Conservation (phyloP, 1,140 invertebrate genomes). For the Sycophila sp. region DNA sequence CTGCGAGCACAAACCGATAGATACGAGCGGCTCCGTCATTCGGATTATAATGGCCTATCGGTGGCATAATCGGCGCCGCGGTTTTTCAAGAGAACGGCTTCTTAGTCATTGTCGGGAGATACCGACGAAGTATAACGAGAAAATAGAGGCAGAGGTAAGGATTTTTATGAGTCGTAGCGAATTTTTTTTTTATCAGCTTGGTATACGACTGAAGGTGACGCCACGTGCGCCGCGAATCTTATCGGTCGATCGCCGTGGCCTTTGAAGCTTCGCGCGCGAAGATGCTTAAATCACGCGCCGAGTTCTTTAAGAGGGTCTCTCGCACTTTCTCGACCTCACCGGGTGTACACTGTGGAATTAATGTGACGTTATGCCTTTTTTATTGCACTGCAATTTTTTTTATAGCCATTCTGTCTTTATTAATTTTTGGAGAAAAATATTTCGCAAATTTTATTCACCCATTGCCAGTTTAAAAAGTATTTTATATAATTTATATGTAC, state of each 20-base stretch:
- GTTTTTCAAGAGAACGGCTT: neutral
- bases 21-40: conserved; percentile 1
- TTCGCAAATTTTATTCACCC: too few species aligned
- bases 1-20: too few species aligned
- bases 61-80: conserved; percentile 1
- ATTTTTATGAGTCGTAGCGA: neutral
- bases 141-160: neutral
- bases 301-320: too few species aligned
- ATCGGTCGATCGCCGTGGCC: neutral
- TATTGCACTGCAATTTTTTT: too few species aligned
- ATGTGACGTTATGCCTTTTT: too few species aligned
- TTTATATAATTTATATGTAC: too few species aligned
- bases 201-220: neutral
- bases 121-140: neutral
- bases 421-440: too few species aligned
- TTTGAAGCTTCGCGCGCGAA: neutral
- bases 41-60: neutral
- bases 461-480: too few species aligned
- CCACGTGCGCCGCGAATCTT: neutral
- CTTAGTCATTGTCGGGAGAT: conserved; percentile 9
- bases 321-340: too few species aligned
- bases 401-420: too few species aligned
- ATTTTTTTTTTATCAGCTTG: neutral
- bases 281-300: too few species aligned
- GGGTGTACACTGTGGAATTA: too few species aligned